phyloP scores from a whole-genome alignment of 2,888 invertebrate genomes.

The Tortrix viridana region DNA sequence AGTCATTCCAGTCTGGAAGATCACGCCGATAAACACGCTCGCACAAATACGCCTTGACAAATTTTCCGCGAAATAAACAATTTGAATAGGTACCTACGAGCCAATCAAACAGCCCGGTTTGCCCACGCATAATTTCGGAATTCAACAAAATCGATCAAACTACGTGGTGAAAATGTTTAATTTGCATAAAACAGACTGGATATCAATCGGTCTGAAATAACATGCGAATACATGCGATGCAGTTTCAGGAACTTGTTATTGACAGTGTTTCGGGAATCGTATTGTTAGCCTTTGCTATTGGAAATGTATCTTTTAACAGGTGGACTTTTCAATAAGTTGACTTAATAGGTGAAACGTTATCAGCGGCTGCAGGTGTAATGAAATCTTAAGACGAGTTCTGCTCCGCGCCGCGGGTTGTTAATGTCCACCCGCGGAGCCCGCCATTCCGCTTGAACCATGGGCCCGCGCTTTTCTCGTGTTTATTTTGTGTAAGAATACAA shows the following conservation, averaged over 20 bases:
- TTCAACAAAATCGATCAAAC: too few relatives aligned
- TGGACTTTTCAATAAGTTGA: too few relatives aligned
- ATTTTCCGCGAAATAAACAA: not conserved
- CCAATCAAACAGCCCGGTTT: too few relatives aligned
- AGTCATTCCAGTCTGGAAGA: constrained; percentile 50
- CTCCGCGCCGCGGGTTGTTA: not conserved
- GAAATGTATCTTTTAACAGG: too few relatives aligned
- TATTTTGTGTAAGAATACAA: not conserved
- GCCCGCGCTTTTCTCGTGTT: not conserved
- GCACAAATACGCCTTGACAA: not conserved
- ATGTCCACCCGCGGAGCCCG: not conserved
- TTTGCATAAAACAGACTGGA: not conserved
- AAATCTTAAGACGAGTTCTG: not conserved
- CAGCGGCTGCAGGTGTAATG: not conserved
- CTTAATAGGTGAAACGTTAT: too few relatives aligned
- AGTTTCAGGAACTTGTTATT: not conserved
- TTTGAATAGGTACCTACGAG: not conserved
- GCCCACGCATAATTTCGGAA: too few relatives aligned
- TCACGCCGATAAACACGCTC: constrained; percentile 9
- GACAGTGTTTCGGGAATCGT: not conserved
- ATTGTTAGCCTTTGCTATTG: too few relatives aligned
- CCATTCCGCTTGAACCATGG: not conserved
- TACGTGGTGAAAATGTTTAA: too few relatives aligned
- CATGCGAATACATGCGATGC: not conserved
- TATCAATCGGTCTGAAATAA: not conserved